These are phyloP conservation scores for Phrynocephalus guinanensis DNA, from an alignment of 2,797 vertebrate species.

Conservation along the genomic window DNA sequence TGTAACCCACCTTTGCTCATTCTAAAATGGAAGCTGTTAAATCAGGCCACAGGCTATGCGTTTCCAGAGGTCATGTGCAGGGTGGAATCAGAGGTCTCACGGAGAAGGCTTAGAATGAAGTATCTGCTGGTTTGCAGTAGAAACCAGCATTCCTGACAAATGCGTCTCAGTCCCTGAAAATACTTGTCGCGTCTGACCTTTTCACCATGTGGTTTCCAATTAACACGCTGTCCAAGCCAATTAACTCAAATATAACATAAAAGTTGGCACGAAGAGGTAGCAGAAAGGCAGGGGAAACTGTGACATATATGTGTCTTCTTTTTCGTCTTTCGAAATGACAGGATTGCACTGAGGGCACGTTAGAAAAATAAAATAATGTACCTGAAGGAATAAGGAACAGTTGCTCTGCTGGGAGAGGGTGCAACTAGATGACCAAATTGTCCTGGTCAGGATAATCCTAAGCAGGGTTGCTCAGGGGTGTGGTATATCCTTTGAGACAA, in stretches of 20 bases:
- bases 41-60: neutral
- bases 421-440: too few species aligned
- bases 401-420: too few species aligned
- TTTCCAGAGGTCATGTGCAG: neutral
- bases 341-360: too few species aligned
- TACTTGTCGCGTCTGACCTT: neutral
- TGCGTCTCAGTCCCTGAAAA: neutral
- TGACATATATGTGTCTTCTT: neutral
- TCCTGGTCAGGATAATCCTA: too few species aligned
- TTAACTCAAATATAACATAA: neutral
- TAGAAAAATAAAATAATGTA: too few species aligned
- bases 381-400: too few species aligned
- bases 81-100: too few species aligned
- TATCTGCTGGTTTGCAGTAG: neutral
- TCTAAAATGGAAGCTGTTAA: constrained; percentile 4
- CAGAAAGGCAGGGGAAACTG: neutral
- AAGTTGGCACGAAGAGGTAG: rapidly evolving
- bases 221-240: neutral
- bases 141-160: neutral
- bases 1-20: neutral
- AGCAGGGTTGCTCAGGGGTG: too few species aligned
- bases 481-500: too few species aligned
- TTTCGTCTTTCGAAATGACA: neutral
- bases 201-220: neutral
- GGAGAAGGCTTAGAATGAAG: neutral